Percentiles rank a stretch among this genome's conserved stretches.
phyloP scores from a whole-genome alignment of 2,113 vertebrate genomes.

The Ibidorhyncha struthersii region DNA sequence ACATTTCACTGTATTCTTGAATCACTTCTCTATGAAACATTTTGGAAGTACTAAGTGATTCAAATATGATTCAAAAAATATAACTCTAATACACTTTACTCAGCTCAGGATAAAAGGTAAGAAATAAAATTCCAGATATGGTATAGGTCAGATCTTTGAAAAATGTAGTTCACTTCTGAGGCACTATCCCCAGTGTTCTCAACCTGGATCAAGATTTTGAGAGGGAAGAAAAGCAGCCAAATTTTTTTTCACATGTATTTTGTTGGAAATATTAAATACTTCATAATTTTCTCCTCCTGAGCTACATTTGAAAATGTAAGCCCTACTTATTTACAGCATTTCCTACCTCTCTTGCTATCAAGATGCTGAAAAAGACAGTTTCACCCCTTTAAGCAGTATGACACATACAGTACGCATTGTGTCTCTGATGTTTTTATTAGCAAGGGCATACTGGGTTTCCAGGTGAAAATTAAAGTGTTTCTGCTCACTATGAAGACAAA shows the following conservation, averaged over 20 bases:
- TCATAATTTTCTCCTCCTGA: neutral
- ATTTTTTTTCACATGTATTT: neutral
- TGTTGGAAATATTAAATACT: neutral
- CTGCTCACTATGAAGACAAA: neutral
- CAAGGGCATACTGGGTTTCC: neutral
- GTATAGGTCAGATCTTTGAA: neutral
- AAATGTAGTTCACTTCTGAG: neutral
- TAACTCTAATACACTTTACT: neutral
- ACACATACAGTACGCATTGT: rapidly evolving
- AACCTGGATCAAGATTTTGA: neutral
- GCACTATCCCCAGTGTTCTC: neutral
- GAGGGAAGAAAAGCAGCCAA: neutral
- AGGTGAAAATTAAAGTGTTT: neutral
- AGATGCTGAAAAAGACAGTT: neutral
- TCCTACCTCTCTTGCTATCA: neutral
- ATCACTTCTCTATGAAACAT: neutral
- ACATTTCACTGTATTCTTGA: neutral
- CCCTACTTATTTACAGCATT: neutral
- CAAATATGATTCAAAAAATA: neutral
- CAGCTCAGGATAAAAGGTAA: neutral
- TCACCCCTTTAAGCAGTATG: neutral
- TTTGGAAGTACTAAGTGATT: neutral
- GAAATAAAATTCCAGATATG: neutral
- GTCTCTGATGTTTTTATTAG: neutral
- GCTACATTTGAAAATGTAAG: neutral